Evolutionary conservation across 2,797 vertebrate species (phyloP).

Genomic region (Hoplostethus atlanticus): DNA sequence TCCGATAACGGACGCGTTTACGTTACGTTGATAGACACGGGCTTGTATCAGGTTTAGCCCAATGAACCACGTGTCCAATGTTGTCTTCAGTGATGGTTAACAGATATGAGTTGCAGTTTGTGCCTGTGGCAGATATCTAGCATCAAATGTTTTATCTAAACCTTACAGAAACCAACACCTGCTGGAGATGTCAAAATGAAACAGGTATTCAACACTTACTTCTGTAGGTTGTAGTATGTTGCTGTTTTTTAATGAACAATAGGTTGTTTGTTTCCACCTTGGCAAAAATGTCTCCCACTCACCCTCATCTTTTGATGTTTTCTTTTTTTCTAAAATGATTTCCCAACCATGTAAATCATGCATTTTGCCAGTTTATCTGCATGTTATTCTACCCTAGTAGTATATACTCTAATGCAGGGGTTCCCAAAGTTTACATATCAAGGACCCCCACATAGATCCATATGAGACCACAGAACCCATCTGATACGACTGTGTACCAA

Average conservation of each 20-base stretch:
- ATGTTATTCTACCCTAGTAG: constrained; percentile 30
- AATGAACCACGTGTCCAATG: not conserved
- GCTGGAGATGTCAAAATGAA: constrained; percentile 91
- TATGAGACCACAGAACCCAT: constrained; percentile 53
- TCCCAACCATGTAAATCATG: constrained; percentile 2
- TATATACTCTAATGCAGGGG: not conserved
- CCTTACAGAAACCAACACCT: constrained; percentile 87
- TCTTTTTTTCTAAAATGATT: constrained; percentile 4
- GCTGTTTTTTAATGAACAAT: constrained; percentile 2
- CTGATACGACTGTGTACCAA: constrained; percentile 28
- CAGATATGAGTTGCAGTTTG: constrained; percentile 43
- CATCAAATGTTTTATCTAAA: constrained; percentile 81
- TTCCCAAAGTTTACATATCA: not conserved
- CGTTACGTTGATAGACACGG: constrained; percentile 6
- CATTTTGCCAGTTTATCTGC: constrained; percentile 33
- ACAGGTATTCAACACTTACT: constrained; percentile 80
- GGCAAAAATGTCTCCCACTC: constrained; percentile 21
- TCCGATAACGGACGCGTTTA: not conserved
- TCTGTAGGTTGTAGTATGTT: constrained; percentile 43
- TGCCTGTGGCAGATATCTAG: constrained; percentile 53
- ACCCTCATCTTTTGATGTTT: constrained; percentile 12
- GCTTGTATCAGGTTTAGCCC: not conserved
- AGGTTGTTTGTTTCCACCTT: constrained; percentile 24
- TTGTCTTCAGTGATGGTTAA: not conserved
- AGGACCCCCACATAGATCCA: constrained; percentile 16